These are phyloP conservation scores for Nomada hirtipes DNA, from an alignment of 2,888 invertebrate genomes.

Conservation along the genomic window DNA sequence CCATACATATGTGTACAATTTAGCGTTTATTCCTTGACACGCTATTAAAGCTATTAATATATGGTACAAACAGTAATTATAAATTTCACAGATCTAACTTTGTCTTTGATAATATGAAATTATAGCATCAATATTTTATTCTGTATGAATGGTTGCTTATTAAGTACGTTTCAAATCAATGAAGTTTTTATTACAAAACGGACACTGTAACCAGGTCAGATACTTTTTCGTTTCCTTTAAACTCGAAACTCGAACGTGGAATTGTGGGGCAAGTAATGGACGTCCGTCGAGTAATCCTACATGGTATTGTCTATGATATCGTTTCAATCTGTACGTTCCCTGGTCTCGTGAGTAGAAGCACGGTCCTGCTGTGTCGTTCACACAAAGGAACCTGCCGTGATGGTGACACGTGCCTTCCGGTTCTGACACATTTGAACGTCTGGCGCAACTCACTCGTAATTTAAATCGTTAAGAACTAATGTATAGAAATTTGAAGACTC, in stretches of 20 bases:
- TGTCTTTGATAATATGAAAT: not conserved
- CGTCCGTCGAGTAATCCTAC: not conserved
- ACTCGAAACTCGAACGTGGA: not conserved
- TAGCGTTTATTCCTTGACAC: not conserved
- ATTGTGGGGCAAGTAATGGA: slow-evolving; percentile 3
- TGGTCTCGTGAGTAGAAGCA: slow-evolving; percentile 3
- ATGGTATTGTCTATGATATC: slow-evolving; percentile 6
- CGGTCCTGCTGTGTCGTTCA: not conserved
- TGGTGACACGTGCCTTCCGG: not conserved
- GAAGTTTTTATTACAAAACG: not conserved
- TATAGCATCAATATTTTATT: not conserved
- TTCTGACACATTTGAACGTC: slow-evolving; percentile 7
- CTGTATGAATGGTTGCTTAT: not conserved
- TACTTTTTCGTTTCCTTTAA: not conserved
- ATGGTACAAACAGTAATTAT: slow-evolving; percentile 17
- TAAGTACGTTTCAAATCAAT: not conserved
- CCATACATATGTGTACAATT: not conserved
- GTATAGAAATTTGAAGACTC: too few relatives aligned
- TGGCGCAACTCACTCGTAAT: not conserved
- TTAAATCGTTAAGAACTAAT: not conserved
- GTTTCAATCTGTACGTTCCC: slow-evolving; percentile 16
- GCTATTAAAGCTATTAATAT: slow-evolving; percentile 23
- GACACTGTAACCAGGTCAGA: not conserved
- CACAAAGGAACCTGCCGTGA: slow-evolving; percentile 20
- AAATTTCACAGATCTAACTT: slow-evolving; percentile 9